These are phyloP conservation scores for Anguilla megastoma DNA, from an alignment of 2,797 vertebrate species.

Conservation along the genomic window DNA sequence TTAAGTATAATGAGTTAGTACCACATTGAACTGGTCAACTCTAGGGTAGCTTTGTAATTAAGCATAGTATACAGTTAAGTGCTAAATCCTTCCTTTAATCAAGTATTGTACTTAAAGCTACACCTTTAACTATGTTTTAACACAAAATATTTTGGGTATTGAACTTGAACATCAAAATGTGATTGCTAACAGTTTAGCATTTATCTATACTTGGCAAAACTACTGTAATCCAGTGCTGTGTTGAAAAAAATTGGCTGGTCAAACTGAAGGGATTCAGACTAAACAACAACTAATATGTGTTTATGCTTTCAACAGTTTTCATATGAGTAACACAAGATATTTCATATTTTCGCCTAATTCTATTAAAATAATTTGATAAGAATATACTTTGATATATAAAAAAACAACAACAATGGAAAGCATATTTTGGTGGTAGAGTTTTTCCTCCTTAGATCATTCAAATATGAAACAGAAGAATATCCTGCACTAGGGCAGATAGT, in stretches of 20 bases:
- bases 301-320: not conserved
- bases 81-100: too few relatives aligned
- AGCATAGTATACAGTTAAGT: too few relatives aligned
- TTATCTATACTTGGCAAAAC: not conserved
- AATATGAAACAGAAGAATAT: slow-evolving; percentile 26
- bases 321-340: not conserved
- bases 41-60: too few relatives aligned
- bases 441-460: slow-evolving; percentile 33
- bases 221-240: not conserved
- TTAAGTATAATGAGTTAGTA: too few relatives aligned
- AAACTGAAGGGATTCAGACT: not conserved
- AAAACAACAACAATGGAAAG: slow-evolving; percentile 33
- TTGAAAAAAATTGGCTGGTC: too few relatives aligned
- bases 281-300: not conserved
- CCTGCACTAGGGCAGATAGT: not conserved
- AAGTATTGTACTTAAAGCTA: too few relatives aligned
- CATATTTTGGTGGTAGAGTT: slow-evolving; percentile 28
- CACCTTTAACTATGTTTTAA: too few relatives aligned
- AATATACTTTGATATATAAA: slow-evolving; percentile 27
- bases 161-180: too few relatives aligned
- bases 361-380: slow-evolving; percentile 34
- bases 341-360: not conserved
- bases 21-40: too few relatives aligned
- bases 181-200: not conserved
- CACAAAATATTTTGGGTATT: too few relatives aligned